A percentile compares a stretch with the other conserved stretches of the same genome.
These are phyloP conservation scores for Elanus axillaris DNA, from an alignment of 2,113 vertebrate species.

Conservation along the genomic window DNA sequence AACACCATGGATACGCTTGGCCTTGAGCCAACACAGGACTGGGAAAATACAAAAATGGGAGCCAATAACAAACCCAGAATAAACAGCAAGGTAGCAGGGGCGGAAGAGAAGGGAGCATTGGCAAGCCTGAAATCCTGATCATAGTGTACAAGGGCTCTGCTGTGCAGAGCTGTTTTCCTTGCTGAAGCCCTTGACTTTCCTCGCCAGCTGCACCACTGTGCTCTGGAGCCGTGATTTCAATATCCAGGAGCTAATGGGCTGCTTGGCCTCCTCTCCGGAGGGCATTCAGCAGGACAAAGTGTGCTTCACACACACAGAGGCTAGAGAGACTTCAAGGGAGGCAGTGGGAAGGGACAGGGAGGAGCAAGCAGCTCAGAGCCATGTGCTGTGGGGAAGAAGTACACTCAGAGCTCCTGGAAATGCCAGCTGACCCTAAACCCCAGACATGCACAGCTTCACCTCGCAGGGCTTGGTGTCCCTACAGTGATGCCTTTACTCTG, in stretches of 20 bases:
- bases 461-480: neutral
- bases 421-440: neutral
- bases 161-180: neutral
- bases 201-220: neutral
- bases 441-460: neutral
- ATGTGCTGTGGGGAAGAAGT: accelerated
- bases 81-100: neutral
- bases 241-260: neutral
- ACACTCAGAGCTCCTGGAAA: neutral
- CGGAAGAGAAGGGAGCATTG: neutral
- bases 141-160: neutral
- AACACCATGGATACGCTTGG: neutral
- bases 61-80: neutral
- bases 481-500: neutral
- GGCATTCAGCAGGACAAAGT: neutral
- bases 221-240: neutral
- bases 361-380: neutral
- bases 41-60: neutral
- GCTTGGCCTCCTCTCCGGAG: neutral
- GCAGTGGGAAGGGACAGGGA: neutral
- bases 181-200: neutral
- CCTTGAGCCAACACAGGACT: neutral
- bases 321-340: neutral
- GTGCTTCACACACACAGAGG: neutral
- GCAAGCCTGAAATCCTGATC: neutral